Conservation (phyloP, 2,797 vertebrate genomes). For the Calcarius lapponicus region DNA sequence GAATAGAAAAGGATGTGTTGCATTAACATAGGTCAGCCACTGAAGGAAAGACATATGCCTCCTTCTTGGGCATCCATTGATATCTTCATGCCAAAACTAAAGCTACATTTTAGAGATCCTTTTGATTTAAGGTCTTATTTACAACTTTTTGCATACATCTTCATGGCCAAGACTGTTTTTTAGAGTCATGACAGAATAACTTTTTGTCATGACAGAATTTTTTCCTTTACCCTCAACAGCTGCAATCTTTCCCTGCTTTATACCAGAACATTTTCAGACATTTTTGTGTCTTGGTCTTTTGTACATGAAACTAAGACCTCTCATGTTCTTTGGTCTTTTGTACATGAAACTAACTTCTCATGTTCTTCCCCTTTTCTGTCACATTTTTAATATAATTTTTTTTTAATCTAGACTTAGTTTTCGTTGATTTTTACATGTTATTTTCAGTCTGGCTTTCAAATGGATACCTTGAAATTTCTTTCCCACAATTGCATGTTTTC, state of each 20-base stretch:
- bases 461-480: not conserved
- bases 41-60: not conserved
- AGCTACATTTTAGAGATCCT: not conserved
- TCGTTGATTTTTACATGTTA: not conserved
- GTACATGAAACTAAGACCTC: not conserved
- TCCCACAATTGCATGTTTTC: not conserved
- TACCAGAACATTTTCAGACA: not conserved
- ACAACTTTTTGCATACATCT: not conserved
- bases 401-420: not conserved
- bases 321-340: not conserved
- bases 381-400: not conserved
- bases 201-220: not conserved
- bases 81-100: not conserved
- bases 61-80: not conserved
- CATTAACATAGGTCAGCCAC: rapidly evolving
- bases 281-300: not conserved
- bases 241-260: not conserved
- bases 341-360: not conserved
- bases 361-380: not conserved
- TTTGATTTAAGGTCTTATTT: not conserved
- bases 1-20: not conserved
- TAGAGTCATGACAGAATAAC: not conserved
- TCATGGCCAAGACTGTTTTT: not conserved
- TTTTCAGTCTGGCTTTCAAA: not conserved
- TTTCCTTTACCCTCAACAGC: not conserved